Base-by-base conservation (phyloP, 2,797 vertebrate species). In the Myripristis jacobus region DNA sequence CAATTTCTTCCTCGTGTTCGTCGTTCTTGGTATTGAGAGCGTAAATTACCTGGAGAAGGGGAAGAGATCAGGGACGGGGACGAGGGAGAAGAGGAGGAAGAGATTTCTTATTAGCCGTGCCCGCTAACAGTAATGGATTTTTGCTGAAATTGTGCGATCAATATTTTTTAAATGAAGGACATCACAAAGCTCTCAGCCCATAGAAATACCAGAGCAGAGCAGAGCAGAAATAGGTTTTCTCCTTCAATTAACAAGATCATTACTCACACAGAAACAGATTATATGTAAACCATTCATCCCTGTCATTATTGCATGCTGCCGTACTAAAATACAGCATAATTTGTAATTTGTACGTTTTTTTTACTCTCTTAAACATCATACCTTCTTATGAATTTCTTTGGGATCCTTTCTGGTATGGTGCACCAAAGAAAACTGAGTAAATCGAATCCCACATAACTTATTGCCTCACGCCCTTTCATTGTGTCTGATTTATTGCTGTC, bases 11-110 rank as follows among this genome's bases (percentile, higher is more conserved):
- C 89, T 99, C 97, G 0, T 99, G 98, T 63, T 99, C 97, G 66
- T 99, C 98, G 51, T 98, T 99, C 91, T 98, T 98, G 76, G 98
- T 99, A 92, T 99, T 99, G 83, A 99, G 95, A 63, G 98, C 97
- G 71, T 99, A 99, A 88, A 99, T 98, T n/a, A 99, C 98, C 98
- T 99, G 87, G 5, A 80, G 79, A 86, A 68, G 82, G 82, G 75
- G 19, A 43, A 65, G 47, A 29, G 6, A 29, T 29, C 6, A 29
- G 27, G 3, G 27, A 29, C 6, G 27, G 27, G 27, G 77, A 56
- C 38, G 0, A 47, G 59, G 67, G 1, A 15, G 44, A 79, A 29
- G 27, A 66, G 2, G 25, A 13, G 48, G 47, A 15, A 2, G 48
- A 22, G 43, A 25, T 29, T 16, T 27, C n/a, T 66, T 41, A 64